A percentile compares a stretch with the other conserved stretches of the same genome.
Evolutionary conservation across 1,140 invertebrate genomes (phyloP).

Genomic region (Bemisia tabaci): DNA sequence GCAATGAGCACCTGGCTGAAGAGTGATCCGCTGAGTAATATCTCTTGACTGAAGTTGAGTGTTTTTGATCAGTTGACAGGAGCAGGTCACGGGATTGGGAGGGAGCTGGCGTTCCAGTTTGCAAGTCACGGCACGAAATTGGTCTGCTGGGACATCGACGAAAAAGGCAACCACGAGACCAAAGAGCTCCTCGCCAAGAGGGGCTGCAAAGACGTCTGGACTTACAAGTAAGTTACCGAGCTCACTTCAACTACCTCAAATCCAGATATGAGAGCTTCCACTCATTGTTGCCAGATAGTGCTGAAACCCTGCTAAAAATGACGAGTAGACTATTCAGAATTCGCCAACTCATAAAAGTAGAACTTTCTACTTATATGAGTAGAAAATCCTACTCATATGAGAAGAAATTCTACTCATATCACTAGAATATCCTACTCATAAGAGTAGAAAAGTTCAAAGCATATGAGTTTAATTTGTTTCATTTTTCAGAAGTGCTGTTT

Average conservation of each 20-base stretch:
- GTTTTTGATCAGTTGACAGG: conserved; percentile 57
- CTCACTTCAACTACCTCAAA: neutral
- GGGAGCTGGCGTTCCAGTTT: conserved; percentile 63
- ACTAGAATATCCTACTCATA: no score
- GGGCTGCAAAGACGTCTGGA: conserved; percentile 33
- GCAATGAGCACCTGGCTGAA: no score
- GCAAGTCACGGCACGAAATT: conserved; percentile 59
- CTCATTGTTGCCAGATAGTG: neutral
- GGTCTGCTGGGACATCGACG: conserved; percentile 80
- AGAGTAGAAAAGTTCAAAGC: no score
- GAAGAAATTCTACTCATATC: no score
- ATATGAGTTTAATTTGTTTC: no score
- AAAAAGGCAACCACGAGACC: conserved; percentile 49
- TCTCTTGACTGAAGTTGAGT: no score
- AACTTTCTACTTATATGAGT: no score
- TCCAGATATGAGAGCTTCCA: neutral
- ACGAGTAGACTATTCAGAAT: no score
- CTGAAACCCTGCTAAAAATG: neutral
- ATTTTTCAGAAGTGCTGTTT: no score
- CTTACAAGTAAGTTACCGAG: conserved; percentile 37
- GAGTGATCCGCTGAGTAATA: no score
- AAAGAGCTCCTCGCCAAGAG: conserved; percentile 37
- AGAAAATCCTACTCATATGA: no score
- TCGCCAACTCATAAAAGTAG: no score
- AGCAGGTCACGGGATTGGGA: conserved; percentile 81